Base-by-base conservation (phyloP, 2,113 vertebrate species). In the Notarius lentiginosus region DNA sequence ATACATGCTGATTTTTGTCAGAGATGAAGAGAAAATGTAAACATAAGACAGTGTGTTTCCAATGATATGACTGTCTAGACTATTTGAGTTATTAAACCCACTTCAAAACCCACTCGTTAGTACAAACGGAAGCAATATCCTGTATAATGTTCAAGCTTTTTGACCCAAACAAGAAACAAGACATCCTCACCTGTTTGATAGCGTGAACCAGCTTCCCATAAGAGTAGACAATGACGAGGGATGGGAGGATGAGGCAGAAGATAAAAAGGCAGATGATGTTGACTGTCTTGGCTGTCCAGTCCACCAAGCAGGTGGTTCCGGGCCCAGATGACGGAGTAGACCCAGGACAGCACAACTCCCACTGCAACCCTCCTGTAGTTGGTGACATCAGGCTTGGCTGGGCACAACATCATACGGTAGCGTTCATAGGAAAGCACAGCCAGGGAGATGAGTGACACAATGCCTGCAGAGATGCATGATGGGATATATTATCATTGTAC, bases 401-500 rank as follows among this genome's bases (percentile, higher is more conserved):
- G 91, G 11, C 94, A 88, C 22, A 93, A 94, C 95, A 97, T 95
- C 84, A 96, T 96, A 91, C 91, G 93, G 91, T 94, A 96, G n/a
- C 94, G 93, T 87, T 97, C 95, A 0, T 95, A 97, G 4, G 96
- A 96, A 30, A 97, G 95, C 81, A 96, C 93, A 2, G 96, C 96
- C 95, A 96, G 87, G 1, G 96, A 96, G 90, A 95, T 93, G 82
- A 97, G 94, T 0, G 95, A 96, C 86, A 96, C 95, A 0, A 95
- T 96, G 75, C 96, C 96, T 97, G 73, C 17, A 83, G 9, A 88
- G 8, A 79, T 17, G 24, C 73, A 49, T 10, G 77, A 79, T 34
- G n/a, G 56, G 30, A 81, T 61, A 61, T 7, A 47, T 34, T 11
- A 58, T 60, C 17, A 58, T 58, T 7, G 17, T 9, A 53, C 22